These are phyloP conservation scores for Plecotus auritus DNA, from an alignment of 2,113 vertebrate species.

Conservation along the genomic window DNA sequence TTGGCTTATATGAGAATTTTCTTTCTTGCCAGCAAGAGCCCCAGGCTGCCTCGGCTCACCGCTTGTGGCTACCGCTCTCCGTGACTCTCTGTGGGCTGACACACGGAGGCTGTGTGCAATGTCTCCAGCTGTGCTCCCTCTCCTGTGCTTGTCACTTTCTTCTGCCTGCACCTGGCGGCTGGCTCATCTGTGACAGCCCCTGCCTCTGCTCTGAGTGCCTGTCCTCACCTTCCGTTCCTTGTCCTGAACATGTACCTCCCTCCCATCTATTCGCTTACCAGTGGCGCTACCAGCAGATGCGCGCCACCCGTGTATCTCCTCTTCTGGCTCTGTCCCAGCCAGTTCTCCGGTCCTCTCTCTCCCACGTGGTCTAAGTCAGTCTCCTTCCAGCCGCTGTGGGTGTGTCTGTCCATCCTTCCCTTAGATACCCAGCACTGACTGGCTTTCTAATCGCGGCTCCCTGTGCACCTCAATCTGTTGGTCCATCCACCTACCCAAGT, in stretches of 20 bases:
- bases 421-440: not conserved
- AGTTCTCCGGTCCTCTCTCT: not conserved
- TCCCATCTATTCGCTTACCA: not conserved
- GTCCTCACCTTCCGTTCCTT: not conserved
- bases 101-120: fast-evolving
- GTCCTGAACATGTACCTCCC: fast-evolving
- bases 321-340: not conserved
- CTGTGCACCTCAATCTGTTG: not conserved
- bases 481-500: fast-evolving
- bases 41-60: not conserved
- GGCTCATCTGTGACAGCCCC: fast-evolving
- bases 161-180: not conserved
- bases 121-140: not conserved
- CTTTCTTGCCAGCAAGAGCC: not conserved
- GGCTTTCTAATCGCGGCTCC: not conserved
- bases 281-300: not conserved
- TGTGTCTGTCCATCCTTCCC: not conserved
- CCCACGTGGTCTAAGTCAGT: not conserved
- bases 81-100: not conserved
- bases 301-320: fast-evolving
- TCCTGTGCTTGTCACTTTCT: not conserved
- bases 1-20: not conserved
- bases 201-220: too few species aligned
- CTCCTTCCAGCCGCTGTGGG: not conserved
- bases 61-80: not conserved